phyloP scores from a whole-genome alignment of 2,888 invertebrate genomes.

The Drosophila falleni region DNA sequence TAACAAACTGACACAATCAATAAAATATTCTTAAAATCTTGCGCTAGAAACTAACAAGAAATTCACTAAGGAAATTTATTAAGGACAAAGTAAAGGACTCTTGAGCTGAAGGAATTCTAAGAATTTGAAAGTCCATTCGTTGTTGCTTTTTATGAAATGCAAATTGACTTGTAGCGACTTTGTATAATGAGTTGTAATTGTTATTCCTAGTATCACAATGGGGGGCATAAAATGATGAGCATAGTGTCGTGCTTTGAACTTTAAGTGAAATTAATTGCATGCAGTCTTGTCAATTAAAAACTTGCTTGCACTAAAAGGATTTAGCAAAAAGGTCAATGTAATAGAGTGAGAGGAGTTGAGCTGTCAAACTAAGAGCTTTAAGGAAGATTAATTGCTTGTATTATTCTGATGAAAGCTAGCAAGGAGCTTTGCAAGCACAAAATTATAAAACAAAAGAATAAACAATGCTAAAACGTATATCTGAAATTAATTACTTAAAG shows the following conservation, averaged over 20 bases:
- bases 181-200: constrained; percentile 19
- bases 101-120: background rate
- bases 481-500: background rate
- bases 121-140: constrained; percentile 1
- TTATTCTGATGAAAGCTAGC: background rate
- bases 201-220: constrained; percentile 1
- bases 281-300: constrained; percentile 5
- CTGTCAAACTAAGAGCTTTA: background rate
- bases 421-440: background rate
- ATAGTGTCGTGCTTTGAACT: constrained; percentile 14
- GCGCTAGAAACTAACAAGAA: background rate
- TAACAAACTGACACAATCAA: constrained; percentile 31
- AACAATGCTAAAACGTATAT: no score
- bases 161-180: constrained; percentile 7
- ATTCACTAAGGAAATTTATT: background rate
- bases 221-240: background rate
- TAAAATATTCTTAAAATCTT: constrained; percentile 8
- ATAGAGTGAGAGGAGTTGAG: background rate
- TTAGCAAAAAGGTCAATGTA: background rate
- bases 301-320: background rate
- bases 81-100: background rate
- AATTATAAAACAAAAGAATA: background rate
- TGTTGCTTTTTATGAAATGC: constrained; percentile 9
- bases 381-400: constrained; percentile 17
- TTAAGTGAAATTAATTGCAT: constrained; percentile 20